Evolutionary conservation across 2,113 vertebrate genomes (phyloP).

Genomic region (Equus quagga): DNA sequence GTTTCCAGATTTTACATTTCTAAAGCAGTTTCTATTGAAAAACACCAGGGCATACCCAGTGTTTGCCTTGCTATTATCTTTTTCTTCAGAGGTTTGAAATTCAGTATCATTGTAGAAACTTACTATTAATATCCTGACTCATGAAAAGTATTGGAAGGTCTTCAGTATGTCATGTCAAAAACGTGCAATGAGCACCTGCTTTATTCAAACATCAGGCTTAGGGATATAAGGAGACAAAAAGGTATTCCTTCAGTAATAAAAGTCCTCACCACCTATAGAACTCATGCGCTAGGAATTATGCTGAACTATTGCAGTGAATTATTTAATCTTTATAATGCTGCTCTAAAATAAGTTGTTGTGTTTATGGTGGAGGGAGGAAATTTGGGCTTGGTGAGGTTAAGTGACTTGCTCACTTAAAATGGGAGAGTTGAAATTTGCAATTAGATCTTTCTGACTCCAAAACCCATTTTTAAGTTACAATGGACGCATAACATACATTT

Average conservation of each 20-base stretch:
- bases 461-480: not conserved
- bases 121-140: not conserved
- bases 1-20: conserved; percentile 44
- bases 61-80: not conserved
- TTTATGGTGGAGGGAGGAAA: not conserved
- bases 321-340: not conserved
- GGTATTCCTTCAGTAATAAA: not conserved
- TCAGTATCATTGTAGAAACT: not conserved
- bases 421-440: not conserved
- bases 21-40: not conserved
- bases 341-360: not conserved
- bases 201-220: not conserved
- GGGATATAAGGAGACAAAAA: not conserved
- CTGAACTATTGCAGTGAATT: not conserved
- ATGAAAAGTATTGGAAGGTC: conserved; percentile 9
- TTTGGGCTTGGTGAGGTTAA: not conserved
- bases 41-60: not conserved
- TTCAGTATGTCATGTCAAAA: not conserved
- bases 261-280: not conserved
- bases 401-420: not conserved
- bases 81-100: conserved; percentile 34
- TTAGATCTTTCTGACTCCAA: not conserved
- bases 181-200: not conserved
- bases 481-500: not conserved
- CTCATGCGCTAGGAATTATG: not conserved